Percentiles rank a stretch among this genome's conserved stretches.
Conservation (phyloP, 2,888 invertebrate species). For the Allolobophora icterica region DNA sequence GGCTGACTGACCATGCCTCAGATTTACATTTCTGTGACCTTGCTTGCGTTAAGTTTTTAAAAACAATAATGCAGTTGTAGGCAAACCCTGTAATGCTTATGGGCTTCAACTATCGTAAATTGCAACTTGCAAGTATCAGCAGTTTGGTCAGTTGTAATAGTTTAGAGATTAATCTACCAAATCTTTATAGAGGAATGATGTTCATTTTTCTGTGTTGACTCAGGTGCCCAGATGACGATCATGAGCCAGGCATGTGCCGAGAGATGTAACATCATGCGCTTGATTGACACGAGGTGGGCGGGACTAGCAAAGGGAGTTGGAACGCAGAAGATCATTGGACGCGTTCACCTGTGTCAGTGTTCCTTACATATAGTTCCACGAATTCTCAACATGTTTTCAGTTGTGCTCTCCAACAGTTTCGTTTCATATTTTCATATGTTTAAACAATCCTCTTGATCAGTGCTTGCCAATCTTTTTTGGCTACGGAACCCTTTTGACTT, state of each 20-base stretch:
- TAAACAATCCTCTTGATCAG: too few species aligned
- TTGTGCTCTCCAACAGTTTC: neutral
- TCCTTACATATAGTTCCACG: neutral
- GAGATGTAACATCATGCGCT: constrained; percentile 69
- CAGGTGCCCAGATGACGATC: constrained; percentile 92
- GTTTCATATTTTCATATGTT: neutral
- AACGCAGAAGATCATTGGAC: constrained; percentile 90
- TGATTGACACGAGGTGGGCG: constrained; percentile 85
- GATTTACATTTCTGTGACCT: too few species aligned
- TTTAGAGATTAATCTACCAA: too few species aligned
- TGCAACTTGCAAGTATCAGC: too few species aligned
- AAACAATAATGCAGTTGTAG: too few species aligned
- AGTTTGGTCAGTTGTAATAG: too few species aligned
- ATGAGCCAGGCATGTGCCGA: constrained; percentile 97
- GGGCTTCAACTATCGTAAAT: too few species aligned
- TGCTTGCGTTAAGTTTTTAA: too few species aligned
- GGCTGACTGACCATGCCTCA: too few species aligned
- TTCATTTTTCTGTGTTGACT: constrained; percentile 1
- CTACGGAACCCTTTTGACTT: too few species aligned
- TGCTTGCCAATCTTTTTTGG: neutral
- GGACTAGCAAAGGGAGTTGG: constrained; percentile 98
- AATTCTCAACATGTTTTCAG: neutral
- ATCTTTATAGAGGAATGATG: too few species aligned
- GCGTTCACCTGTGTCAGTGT: constrained; percentile 76
- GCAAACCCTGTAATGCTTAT: too few species aligned